Evolutionary conservation across 1,140 invertebrate genomes (phyloP), one percentile per base, ranked within the genome.

Genomic region (Panagrolaimus sp.): DNA sequence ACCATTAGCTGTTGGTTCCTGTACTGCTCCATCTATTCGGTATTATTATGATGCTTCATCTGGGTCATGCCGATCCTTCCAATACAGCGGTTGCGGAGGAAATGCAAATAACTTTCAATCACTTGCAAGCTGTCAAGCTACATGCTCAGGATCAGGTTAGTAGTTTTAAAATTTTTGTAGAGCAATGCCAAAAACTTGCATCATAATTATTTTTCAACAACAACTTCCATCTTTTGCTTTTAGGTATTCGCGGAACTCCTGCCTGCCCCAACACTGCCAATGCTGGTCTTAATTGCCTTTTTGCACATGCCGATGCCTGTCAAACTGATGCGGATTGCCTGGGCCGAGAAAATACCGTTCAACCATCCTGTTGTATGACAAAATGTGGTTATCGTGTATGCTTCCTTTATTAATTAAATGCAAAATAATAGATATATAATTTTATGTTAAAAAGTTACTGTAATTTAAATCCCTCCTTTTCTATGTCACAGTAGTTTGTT

Each of bases 351-450:
- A 77, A 77, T 45, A 72, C 44, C 14, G 57, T 76, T 2, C 76
- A 78, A 48, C 72, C 72, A 42, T 74, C 75, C 47, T 75, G 74
- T 46, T 75, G 74, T 45, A 75, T 75, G 74, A 79, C 74, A n/a
- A 74, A 75, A 66, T 75, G 74, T 47, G 74, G 76, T 31, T 75
- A 76, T 65, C 66, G 75, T 16, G 69, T 75, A 23, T 75, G 74
- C 47, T 78, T 79, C 44, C 44, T 78, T 27, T 75, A 78, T 46
- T 75, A 62, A 78, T 64, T 8, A 66, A 71, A 11, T n/a, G n/a
- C n/a, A n/a, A 23, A 27, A 57, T 25, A 4, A 25, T 57, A 20
- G 51, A 57, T 23, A 9, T 57, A 38, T 38, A 38, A 4, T 38
- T 38, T 38, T 4, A 38, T 38, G 7, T 38, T 38, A 38, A 38